Evolutionary conservation across 2,888 invertebrate genomes (phyloP), one percentile per base, ranked within the genome.

Genomic region (Nematopogon swammerdamellus): DNA sequence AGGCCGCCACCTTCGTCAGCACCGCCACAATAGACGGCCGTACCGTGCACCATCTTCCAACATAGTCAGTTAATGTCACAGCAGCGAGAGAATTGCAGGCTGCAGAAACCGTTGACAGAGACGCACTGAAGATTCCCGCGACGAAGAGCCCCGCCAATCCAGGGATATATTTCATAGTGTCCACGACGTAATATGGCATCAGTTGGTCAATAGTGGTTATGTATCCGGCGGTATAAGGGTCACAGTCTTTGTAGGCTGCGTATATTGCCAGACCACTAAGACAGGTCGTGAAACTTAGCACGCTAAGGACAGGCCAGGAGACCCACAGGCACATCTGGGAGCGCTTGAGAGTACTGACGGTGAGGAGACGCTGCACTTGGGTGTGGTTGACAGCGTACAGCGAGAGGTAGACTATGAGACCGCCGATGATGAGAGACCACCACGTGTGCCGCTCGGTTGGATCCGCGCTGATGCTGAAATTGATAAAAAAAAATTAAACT

Each of bases 51-150:
- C 72, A 77, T 57, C 77, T 77, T 61, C 72, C 63, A 17, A 95
- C 71, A 56, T 95, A 93, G 70, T 97, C 97, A 60, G 93, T 89
- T 45, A 95, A 73, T 0, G 94, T 91, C 14, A 96, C 92, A 0
- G 96, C 95, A 1, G 96, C 89, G 46, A 97, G 76, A 1, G 95
- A 92, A 62, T 95, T 96, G 52, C 96, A 84, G 1, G 94, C 88
- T 0, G 96, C 94, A 0, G 95, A 96, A 52, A 97, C 89, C 0
- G 95, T 95, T 45, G 95, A 95, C 10, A 96, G 77, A 1, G 95
- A 91, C 0, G 93, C 96, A 58, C 93, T 93, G 64, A 96, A 95
- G 52, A 97, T 89, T 2, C 95, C 90, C 3, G 95, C 92, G 0
- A 95, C 89, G 63, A 96, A 95, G 18, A 97, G 79, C 0, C 97